Evolutionary conservation across 2,113 vertebrate species (phyloP).

Genomic region (Malurus alboscapulatus): DNA sequence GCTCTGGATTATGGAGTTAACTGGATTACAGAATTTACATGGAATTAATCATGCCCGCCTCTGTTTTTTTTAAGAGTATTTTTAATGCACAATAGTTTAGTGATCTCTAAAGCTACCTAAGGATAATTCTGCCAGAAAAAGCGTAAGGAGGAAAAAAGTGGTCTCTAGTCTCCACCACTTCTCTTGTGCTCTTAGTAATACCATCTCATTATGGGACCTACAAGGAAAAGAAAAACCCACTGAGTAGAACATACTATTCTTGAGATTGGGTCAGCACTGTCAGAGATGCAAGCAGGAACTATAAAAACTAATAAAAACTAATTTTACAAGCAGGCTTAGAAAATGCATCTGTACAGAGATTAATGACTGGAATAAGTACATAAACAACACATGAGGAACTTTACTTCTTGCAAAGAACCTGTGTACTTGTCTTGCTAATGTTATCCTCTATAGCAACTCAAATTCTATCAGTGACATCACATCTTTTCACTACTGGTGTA

Average conservation of each 20-base stretch:
- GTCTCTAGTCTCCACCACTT: neutral
- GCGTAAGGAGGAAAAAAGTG: neutral
- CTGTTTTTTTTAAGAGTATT: neutral
- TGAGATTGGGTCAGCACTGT: neutral
- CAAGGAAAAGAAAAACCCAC: neutral
- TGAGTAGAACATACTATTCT: neutral
- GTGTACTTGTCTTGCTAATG: neutral
- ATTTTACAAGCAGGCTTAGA: neutral
- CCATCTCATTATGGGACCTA: neutral
- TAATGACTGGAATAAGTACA: neutral
- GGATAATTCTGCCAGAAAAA: neutral
- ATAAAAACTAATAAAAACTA: too few species aligned
- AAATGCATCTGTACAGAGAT: neutral
- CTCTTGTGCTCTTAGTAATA: neutral
- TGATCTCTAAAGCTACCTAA: neutral
- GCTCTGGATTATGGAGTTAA: neutral
- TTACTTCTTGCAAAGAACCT: neutral
- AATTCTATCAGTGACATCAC: neutral
- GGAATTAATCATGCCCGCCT: neutral
- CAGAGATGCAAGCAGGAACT: neutral
- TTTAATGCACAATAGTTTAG: neutral
- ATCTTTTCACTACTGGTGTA: neutral
- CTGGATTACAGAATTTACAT: neutral
- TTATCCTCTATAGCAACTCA: neutral
- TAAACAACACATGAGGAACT: neutral